Base-by-base conservation (phyloP, 2,888 invertebrate genomes). In the Xestia ashworthii region DNA sequence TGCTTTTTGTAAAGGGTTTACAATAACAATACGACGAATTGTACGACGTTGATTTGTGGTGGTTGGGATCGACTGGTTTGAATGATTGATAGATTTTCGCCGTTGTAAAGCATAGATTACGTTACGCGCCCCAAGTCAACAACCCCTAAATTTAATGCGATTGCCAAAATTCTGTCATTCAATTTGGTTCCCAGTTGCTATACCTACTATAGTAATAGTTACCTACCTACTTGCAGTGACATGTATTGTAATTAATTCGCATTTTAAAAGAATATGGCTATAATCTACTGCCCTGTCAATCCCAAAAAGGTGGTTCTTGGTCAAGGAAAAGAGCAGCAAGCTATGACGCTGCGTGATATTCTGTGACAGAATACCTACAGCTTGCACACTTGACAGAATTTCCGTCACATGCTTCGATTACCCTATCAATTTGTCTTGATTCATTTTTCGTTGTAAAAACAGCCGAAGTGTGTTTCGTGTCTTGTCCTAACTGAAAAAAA, bases 71-170 rank as follows among this genome's bases (percentile, higher is more conserved):
- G 9, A 62, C 53, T 25, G 53, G 25, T 22, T 53, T 25, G 14
- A 8, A 22, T 38, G 1, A 58, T 38, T 58, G n/a, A 73, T 38
- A 44, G 16, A 58, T 66, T 32, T 65, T 76, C 12, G 5, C 16
- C 16, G 25, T 3, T 8, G 19, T 53, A 19, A n/a, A 75, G 14
- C 9, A 25, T n/a, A 73, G 22, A 44, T 38, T 41, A 70, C 19
- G 38, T 48, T 48, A 65, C 55, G 44, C 76, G 44, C 76, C 76
- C 50, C 1, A 48, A n/a, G 82, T 75, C 65, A 66, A 58, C 48
- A 32, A 74, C 75, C 82, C 55, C 14, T 32, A n/a, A n/a, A n/a
- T n/a, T n/a, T 22, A 16, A 41, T 44, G 32, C 12, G 50, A 32
- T 66, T 78, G 65, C 76, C 25, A 78, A 66, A 50, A 58, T 66